Base-by-base conservation (phyloP, 2,797 vertebrate species). In the Pseudocheirus occidentalis region DNA sequence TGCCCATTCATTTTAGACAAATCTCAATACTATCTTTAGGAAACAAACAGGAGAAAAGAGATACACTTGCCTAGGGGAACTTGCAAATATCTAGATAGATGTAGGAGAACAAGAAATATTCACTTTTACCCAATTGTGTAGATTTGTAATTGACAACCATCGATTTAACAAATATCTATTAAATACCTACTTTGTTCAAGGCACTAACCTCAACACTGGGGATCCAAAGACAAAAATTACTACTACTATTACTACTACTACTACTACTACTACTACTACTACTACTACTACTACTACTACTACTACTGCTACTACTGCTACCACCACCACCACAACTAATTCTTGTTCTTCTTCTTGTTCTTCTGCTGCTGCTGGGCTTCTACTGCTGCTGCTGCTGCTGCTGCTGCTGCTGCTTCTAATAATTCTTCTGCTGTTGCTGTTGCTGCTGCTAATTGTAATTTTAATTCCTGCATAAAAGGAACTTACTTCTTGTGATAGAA, bases 331-430 rank as follows among this genome's bases (percentile, higher is more conserved):
- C 55, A 57, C 7, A 6, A 57, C 57, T 28, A 57, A 57, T n/a
- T 1, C 14, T 66, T 6, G 5, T 1, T 16, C 0, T 1, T 14
- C 3, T 66, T 5, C 2, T 16, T 18, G n/a, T n/a, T n/a, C 55
- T 27, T 1, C 21, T 11, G 11, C 58, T 31, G 2, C 10, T 29
- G 2, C 58, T 59, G 11, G n/a, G n/a, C n/a, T n/a, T n/a, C 29
- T 59, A 21, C 55, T 27, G 1, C 21, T 11, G 11, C 58, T 31
- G 2, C 10, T 29, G 2, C 58, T 59, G 11, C 6, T 2, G 2
- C 58, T 29, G 0, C 34, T n/a, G 0, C n/a, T 7, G 7, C 66
- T 40, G 0, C 18, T 2, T 2, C 50, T 52, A 52, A 2, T 52
- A 52, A 16, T 7, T 6, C 66, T 40, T 0, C 18, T 2, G 1